Base-by-base conservation (phyloP, 2,113 vertebrate genomes). In the Corythoichthys haematopterus region DNA sequence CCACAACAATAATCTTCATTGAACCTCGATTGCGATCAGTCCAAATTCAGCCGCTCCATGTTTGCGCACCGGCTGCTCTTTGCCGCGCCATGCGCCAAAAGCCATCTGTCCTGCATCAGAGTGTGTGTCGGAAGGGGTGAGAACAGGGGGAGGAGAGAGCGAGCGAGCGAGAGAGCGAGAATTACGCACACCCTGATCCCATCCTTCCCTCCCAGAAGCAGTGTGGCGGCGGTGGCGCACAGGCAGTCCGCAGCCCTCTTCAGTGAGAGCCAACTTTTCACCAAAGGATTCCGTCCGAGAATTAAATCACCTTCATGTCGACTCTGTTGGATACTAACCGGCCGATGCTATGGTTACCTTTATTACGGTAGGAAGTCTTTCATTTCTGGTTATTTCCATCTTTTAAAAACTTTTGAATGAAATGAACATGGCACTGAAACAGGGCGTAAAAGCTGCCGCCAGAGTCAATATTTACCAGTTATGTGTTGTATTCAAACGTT, bases 291-390 rank as follows among this genome's bases (percentile, higher is more conserved):
- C 92, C 88, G 87, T 87, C 87, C 82, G 81, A 88, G 88, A 76
- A 90, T 91, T 92, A 92, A 43, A 83, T 93, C 93, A 94, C 93
- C 94, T 98, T 95, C 93, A 97, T 98, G 96, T 96, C 95, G 94
- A 90, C 93, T 93, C 89, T 92, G 91, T 92, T 94, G 96, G 92
- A 95, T 93, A 92, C 92, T 90, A 88, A 88, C 89, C 92, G 88
- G 91, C 94, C 93, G 94, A 96, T 96, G 97, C 95, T 96, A 97
- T 98, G 97, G 95, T 98, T 96, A 94, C 94, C 93, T 93, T 93
- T 93, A 91, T 94, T 95, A 95, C 95, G 96, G 96, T 98, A 96
- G 92, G 95, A 81, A 50, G 56, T 28, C 6, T 48, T 8, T 6
- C 3, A 43, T 43, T 43, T 43, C 6, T 2, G 40, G 1, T 43